Evolutionary conservation across 1,140 invertebrate genomes (phyloP), one percentile per base, ranked within the genome.

Genomic region (Hyles vespertilio): DNA sequence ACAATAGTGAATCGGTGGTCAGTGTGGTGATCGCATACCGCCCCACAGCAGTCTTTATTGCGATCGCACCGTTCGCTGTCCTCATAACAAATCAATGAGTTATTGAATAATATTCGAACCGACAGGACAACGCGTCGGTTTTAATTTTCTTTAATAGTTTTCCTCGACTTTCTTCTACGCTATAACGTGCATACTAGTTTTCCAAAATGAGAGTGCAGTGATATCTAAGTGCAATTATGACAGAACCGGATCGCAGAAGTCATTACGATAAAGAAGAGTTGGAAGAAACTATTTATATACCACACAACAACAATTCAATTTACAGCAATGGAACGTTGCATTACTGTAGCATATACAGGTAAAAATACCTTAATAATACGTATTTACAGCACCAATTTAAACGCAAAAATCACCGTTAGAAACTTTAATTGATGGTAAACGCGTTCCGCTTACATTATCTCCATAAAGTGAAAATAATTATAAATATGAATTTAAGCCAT

Each of bases 321-420:
- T 90, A 90, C 65, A 90, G 89, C 62, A 87, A 81, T 65, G 83
- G 83, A 56, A 86, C 83, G n/a, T 70, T 79, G 44, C 81, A 84
- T 63, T 90, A 90, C 66, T 88, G 83, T 74, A 90, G 89, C 60
- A 90, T 90, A 61, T 90, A 90, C 84, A 90, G 89, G 89, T 90
- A 67, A 46, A 7, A 5, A 8, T 8, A 40, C 8, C 8, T 40
- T 40, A 40, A 8, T 40, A 40, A 8, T 8, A 40, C 4, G 8
- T 8, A 40, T 5, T 40, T 40, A 40, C 1, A 40, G 8, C 36
- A 22, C 22, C 22, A 8, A 40, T 40, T 40, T 2, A 40, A 40
- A 40, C 36, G 36, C 36, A 8, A 40, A 8, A 5, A 8, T 40
- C 36, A 40, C 36, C 36, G 36, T 40, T 40, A 40, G 36, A 40